Conservation (phyloP, 2,888 invertebrate genomes). For the Agrochola litura region DNA sequence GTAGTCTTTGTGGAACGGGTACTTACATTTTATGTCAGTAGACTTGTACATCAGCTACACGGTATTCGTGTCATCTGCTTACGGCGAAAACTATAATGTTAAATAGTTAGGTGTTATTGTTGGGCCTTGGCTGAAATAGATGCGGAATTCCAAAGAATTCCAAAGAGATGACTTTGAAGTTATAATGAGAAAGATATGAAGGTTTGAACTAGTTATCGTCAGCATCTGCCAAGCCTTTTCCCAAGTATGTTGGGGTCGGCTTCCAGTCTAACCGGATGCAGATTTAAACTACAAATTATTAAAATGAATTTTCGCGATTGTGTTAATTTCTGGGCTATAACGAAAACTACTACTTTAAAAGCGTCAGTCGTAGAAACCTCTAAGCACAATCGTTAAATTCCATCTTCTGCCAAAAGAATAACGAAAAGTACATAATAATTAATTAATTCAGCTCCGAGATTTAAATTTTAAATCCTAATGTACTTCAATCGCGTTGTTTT, state of each 20-base stretch:
- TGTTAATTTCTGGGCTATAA: not conserved
- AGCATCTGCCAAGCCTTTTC: not conserved
- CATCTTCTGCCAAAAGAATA: not conserved
- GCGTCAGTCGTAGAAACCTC: not conserved
- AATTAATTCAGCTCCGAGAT: constrained; percentile 47
- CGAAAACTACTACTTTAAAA: not conserved
- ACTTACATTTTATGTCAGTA: constrained; percentile 55
- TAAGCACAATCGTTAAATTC: not conserved
- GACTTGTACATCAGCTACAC: constrained; percentile 32
- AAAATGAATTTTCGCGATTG: not conserved
- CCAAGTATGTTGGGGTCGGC: not conserved
- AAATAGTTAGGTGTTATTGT: constrained; percentile 20
- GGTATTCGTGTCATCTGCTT: constrained; percentile 44
- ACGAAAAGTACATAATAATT: constrained; percentile 27
- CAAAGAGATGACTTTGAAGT: constrained; percentile 25
- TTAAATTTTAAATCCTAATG: constrained; percentile 53
- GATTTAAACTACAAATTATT: not conserved
- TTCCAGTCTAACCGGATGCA: not conserved
- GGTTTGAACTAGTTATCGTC: not conserved
- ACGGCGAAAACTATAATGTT: constrained; percentile 37
- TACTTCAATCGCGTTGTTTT: constrained; percentile 45
- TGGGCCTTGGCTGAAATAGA: constrained; percentile 16
- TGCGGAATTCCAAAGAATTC: constrained; percentile 20
- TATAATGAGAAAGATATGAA: not conserved
- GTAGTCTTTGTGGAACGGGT: constrained; percentile 55